Conservation (phyloP, 2,888 invertebrate genomes). For the Drosophila mimica region DNA sequence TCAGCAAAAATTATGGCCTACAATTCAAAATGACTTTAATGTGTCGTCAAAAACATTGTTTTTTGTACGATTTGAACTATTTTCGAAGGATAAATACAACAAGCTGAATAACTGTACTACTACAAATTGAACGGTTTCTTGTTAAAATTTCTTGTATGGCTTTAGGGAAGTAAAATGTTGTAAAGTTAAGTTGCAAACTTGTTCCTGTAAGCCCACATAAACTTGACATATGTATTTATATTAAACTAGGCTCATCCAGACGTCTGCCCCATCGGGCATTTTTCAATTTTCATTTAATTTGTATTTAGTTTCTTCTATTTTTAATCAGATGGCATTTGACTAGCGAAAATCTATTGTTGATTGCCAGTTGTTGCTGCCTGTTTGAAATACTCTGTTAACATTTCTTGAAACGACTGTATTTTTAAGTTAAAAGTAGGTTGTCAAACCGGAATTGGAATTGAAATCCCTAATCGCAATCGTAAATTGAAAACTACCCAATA, state of each 20-base stretch:
- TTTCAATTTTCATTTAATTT: too few relatives aligned
- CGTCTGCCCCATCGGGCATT: too few relatives aligned
- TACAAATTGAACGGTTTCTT: neutral
- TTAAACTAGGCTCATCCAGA: too few relatives aligned
- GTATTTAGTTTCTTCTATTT: neutral
- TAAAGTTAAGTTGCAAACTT: neutral
- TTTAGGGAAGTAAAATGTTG: neutral
- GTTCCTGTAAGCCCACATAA: neutral
- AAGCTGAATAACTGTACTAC: neutral
- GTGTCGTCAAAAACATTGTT: neutral
- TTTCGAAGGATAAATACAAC: neutral
- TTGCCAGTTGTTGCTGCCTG: conserved; percentile 1
- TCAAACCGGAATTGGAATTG: neutral
- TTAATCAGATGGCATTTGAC: neutral
- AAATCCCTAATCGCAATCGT: neutral
- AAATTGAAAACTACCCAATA: neutral
- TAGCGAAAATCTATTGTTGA: conserved; percentile 12
- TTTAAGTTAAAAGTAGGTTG: neutral
- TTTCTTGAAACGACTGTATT: neutral
- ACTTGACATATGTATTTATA: neutral
- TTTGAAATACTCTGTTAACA: neutral
- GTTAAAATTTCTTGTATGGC: too few relatives aligned
- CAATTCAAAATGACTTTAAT: neutral
- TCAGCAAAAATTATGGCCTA: neutral
- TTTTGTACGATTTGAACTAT: neutral